Evolutionary conservation across 1,140 invertebrate species (phyloP), one percentile per base, ranked within the genome.

Genomic region (Trialeurodes vaporariorum): DNA sequence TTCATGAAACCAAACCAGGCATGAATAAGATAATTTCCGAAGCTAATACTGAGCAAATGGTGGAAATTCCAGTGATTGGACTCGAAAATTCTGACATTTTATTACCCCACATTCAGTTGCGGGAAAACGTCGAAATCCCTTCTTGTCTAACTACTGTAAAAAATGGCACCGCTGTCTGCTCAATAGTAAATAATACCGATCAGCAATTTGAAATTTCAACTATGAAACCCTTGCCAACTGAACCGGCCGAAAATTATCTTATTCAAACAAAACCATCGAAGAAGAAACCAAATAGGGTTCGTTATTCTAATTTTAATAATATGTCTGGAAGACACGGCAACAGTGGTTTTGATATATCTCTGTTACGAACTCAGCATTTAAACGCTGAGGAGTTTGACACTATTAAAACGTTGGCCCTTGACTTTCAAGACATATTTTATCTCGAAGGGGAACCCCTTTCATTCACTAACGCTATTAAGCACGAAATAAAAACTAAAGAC

Each of bases 381-480:
- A 49, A 49, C 17, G 5, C 34, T 17, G 34, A 49, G 17, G 34
- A 49, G 17, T 9, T 17, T 17, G 5, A 5, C 34, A 17, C 17
- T 5, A 49, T 49, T 17, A 5, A 49, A 49, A 17, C 23, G 9
- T 2, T 63, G 12, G 23, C 23, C 17, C 12, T 21, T 22, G 26
- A 62, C 24, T 67, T 23, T 22, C 2, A n/a, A 2, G 66, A 67
- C 24, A 49, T 68, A 22, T 68, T 68, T 17, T 24, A 61, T 68
- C 40, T 5, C 25, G 40, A 65, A 1, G 24, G 12, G 5, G 27
- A 68, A 17, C 21, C 67, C 9, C 63, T 70, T 27, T 66, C 61
- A 64, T 70, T 69, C 25, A 72, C 71, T 11, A 67, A 70, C 49
- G 26, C 25, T 60, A 64, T 75, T 23, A 66, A 73, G 64, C 75